Base-by-base conservation (phyloP, 2,888 invertebrate genomes). In the Magallana nippona region DNA sequence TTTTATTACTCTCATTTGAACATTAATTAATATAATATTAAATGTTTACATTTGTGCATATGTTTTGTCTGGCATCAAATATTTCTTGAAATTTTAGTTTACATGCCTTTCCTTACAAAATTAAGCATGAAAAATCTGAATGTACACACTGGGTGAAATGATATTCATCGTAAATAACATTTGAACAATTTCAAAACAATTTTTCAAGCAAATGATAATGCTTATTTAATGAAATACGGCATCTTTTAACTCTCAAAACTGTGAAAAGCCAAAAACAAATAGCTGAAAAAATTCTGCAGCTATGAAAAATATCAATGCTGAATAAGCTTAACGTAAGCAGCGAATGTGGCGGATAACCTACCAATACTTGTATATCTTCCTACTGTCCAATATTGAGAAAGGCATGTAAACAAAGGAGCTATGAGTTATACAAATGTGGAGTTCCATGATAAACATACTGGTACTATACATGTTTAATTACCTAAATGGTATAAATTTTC, bases 281-380 rank as follows among this genome's bases (percentile, higher is more conserved):
- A 71, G 71, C 71, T 71, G 71, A 71, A 27, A 71, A 71, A 71
- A 71, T 71, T 22, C 32, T 11, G 71, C 71, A 22, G 32, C 27
- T 10, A 71, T 44, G 15, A 71, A 22, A 22, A 71, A 71, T 27
- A 71, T 27, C 15, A 27, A 71, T 71, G 19, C 71, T 71, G 27
- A 71, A 32, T 22, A 71, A 71, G 71, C 71, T 22, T 71, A 15
- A 27, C 19, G 15, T 71, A 71, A 71, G 71, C 71, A 71, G 71
- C 15, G 32, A 22, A 71, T 27, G 15, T 71, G 10, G 22, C 32
- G 32, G 11, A 71, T 32, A 10, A 71, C 71, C 27, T 71, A 71
- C 71, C 71, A 71, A 71, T 71, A 71, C 71, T 71, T 71, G 71
- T 27, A 71, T 71, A 27, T 71, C 71, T 71, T 71, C 71, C 71